Evolutionary conservation across 2,888 invertebrate species (phyloP).

Genomic region (Thyatira batis): DNA sequence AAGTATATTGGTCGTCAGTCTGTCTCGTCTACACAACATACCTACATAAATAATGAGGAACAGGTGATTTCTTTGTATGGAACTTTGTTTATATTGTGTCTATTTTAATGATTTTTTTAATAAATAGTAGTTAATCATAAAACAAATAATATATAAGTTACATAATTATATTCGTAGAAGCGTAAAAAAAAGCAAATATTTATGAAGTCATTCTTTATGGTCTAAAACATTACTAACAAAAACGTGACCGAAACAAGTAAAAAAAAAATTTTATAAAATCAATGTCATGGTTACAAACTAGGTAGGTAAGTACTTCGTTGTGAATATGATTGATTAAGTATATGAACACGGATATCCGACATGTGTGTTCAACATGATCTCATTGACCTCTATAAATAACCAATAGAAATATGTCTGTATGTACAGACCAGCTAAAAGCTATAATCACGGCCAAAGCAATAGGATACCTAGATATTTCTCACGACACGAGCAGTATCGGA

Average conservation of each 20-base stretch:
- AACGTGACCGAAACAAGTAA: no score
- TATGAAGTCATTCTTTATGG: no score
- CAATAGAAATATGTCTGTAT: neutral
- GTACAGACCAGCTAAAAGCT: neutral
- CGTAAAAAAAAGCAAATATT: no score
- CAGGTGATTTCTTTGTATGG: neutral
- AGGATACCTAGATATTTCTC: neutral
- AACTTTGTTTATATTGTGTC: no score
- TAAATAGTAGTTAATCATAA: no score
- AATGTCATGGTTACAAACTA: neutral
- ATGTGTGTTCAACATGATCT: neutral
- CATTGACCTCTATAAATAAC: neutral
- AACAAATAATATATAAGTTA: no score
- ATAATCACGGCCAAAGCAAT: neutral
- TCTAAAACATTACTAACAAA: no score
- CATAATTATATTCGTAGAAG: no score
- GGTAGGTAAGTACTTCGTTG: neutral
- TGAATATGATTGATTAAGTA: neutral
- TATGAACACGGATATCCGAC: neutral
- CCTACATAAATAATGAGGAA: no score
- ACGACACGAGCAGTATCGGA: no score
- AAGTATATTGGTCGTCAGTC: neutral
- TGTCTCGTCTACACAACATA: neutral
- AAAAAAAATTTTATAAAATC: no score
- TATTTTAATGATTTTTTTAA: no score